Percentiles rank a stretch among this genome's conserved stretches.
phyloP scores from a whole-genome alignment of 1,140 invertebrate genomes.

The Drosophila orosa region DNA sequence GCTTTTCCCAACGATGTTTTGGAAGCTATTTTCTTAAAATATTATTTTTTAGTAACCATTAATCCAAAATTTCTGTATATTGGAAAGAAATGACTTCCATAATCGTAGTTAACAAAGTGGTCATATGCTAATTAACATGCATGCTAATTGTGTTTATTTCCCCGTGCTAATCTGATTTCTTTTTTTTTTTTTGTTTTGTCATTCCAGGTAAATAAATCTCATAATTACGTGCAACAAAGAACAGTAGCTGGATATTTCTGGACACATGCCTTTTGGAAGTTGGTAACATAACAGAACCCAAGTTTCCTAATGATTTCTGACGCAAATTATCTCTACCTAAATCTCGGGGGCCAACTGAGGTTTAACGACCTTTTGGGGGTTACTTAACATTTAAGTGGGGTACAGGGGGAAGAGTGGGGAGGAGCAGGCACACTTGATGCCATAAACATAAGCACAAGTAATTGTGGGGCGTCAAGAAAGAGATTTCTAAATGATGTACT shows the following conservation, averaged over 20 bases:
- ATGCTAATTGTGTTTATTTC: constrained; percentile 36
- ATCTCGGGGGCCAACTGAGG: constrained; percentile 10
- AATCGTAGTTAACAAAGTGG: constrained; percentile 6
- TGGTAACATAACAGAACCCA: constrained; percentile 30
- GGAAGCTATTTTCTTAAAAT: not conserved
- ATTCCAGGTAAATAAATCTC: constrained; percentile 60
- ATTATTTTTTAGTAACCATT: not conserved
- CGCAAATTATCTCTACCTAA: constrained; percentile 35
- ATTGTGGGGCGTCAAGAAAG: constrained; percentile 49
- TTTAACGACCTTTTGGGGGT: constrained; percentile 50
- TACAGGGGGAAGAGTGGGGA: not conserved
- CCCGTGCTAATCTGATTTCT: constrained; percentile 28
- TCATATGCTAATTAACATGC: constrained; percentile 24
- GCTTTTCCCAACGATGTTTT: too few species aligned
- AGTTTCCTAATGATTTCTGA: constrained; percentile 30
- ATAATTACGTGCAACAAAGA: constrained; percentile 29
- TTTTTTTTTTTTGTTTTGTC: constrained; percentile 35
- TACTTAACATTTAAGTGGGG: constrained; percentile 53
- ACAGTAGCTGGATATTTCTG: constrained; percentile 26
- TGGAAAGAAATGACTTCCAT: not conserved
- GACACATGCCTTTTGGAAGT: constrained; percentile 4
- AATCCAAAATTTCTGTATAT: not conserved
- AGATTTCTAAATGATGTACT: constrained; percentile 64
- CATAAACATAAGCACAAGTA: constrained; percentile 61
- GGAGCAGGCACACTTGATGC: constrained; percentile 26